Evolutionary conservation across 2,888 invertebrate species (phyloP), one percentile per base, ranked within the genome.

Genomic region (Anarsia innoxiella): DNA sequence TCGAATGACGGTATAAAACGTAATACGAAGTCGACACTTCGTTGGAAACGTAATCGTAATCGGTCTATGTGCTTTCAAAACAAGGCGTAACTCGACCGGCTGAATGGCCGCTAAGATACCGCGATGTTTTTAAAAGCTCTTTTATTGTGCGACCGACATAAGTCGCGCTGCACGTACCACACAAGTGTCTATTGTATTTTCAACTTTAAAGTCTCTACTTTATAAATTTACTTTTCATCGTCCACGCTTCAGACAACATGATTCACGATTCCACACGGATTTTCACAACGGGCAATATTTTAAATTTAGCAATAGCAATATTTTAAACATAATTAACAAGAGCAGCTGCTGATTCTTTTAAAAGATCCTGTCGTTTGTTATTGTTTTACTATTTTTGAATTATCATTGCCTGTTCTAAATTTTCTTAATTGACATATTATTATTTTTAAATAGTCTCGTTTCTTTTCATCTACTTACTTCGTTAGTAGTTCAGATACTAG

Each of bases 1-100:
- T 84, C 84, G 70, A 82, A 78, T 84, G 84, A 78, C 83, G 72
- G 66, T 71, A 78, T 80, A 70, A 80, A 80, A 76, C 72, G 83
- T 78, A 83, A 84, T 77, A 69, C 66, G 84, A 84, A 75, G 82
- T 78, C 76, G 68, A 74, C 75, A 73, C 75, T 83, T 83, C 82
- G 75, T 66, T 65, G 78, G 79, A 82, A 83, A 69, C 70, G 76
- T 75, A 75, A 73, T 70, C 74, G 71, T 80, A 73, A 76, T 73
- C 63, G 72, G 63, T 70, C 71, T 70, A 69, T 69, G 76, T 64
- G 79, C 79, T 79, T 82, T 82, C 77, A 82, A 79, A 83, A 83
- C 83, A 83, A 68, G 59, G 59, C 68, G 83, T 77, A 83, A 83
- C 75, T 53, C 66, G 83, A 84, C 56, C 72, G 65, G 51, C 52